Evolutionary conservation across 2,888 invertebrate species (phyloP).

Genomic region (Amblyjoppa fuscipennis): DNA sequence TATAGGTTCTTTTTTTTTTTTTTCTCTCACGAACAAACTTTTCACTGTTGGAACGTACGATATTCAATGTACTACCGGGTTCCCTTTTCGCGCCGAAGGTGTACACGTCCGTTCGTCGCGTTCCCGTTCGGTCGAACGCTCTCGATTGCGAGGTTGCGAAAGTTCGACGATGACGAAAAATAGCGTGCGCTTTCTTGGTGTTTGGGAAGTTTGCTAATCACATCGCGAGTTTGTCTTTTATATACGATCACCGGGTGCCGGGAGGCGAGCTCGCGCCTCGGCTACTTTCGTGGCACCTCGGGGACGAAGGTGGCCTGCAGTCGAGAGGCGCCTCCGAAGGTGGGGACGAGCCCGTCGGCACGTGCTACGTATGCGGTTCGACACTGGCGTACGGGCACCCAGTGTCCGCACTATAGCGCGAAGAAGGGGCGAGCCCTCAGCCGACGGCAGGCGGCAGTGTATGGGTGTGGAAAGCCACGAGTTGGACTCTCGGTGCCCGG

Average conservation of each 20-base stretch:
- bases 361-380: not conserved
- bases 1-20: not conserved
- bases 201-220: constrained; percentile 80
- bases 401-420: not conserved
- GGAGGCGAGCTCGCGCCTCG: constrained; percentile 56
- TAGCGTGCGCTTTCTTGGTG: constrained; percentile 64
- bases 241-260: constrained; percentile 73
- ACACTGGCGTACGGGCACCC: not conserved
- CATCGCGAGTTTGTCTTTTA: constrained; percentile 83
- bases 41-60: not conserved
- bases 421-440: not conserved
- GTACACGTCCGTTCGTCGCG: not conserved
- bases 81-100: too few species aligned
- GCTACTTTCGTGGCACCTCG: constrained; percentile 65
- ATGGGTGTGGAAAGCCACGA: not conserved
- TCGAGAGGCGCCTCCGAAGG: constrained; percentile 37
- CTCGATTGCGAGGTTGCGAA: not conserved
- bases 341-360: constrained; percentile 34
- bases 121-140: not conserved
- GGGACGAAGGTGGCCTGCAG: constrained; percentile 60
- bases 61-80: not conserved
- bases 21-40: too few species aligned
- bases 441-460: not conserved
- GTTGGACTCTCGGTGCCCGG: not conserved
- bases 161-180: constrained; percentile 26